A percentile compares a stretch with the other conserved stretches of the same genome.
These are phyloP conservation scores for Habropoda laboriosa DNA, from an alignment of 1,140 invertebrate genomes.

Conservation along the genomic window DNA sequence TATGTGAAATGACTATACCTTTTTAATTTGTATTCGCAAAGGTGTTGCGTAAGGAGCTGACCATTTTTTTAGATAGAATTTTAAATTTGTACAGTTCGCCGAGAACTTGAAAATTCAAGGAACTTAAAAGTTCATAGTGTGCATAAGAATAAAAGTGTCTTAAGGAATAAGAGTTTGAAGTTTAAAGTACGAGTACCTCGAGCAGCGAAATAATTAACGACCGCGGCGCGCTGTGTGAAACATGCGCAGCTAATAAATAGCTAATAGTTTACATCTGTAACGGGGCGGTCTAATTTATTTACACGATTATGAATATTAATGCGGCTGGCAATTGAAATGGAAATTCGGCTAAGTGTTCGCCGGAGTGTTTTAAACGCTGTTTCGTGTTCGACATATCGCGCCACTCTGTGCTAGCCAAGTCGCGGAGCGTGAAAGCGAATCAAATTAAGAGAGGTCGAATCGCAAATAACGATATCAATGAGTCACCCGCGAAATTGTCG, in stretches of 20 bases:
- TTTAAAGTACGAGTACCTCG: not conserved
- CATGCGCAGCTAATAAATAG: not conserved
- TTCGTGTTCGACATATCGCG: not conserved
- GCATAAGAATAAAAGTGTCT: not conserved
- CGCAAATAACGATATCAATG: not conserved
- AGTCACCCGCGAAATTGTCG: not conserved
- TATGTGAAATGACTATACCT: no score
- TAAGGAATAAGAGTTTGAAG: not conserved
- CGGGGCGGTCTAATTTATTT: constrained; percentile 5
- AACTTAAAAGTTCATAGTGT: not conserved
- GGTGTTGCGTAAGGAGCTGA: no score
- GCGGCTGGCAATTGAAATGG: constrained; percentile 4
- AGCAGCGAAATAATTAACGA: not conserved
- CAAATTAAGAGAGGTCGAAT: not conserved
- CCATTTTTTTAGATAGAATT: no score
- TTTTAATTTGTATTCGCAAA: no score
- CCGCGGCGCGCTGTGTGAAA: not conserved
- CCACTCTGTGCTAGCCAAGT: not conserved
- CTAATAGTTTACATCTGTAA: not conserved
- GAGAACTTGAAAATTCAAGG: not conserved
- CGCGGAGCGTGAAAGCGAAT: not conserved
- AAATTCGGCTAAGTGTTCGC: not conserved
- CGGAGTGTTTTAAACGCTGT: not conserved
- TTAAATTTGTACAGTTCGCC: no score
- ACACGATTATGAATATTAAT: constrained; percentile 30